Percentiles rank a stretch among this genome's conserved stretches.
These are phyloP conservation scores for Crenuchus spilurus DNA, from an alignment of 2,797 vertebrate species.

Conservation along the genomic window DNA sequence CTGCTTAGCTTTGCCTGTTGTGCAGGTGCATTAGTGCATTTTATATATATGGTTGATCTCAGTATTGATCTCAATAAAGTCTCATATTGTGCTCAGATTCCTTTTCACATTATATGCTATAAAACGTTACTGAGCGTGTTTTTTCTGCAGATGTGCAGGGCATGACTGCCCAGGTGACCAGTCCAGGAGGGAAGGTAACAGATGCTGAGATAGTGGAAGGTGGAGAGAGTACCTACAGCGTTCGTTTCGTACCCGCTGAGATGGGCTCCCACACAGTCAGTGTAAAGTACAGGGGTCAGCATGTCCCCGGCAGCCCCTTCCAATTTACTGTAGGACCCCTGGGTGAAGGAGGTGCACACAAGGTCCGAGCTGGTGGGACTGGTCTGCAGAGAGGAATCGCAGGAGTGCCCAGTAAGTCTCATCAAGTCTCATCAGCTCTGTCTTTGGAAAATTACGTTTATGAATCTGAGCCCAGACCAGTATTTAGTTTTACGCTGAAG, in stretches of 20 bases:
- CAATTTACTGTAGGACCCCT: slow-evolving; percentile 96
- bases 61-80: no score
- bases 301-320: slow-evolving; percentile 96
- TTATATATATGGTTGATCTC: no score
- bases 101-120: not conserved
- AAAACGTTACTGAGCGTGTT: not conserved
- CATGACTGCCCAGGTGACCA: slow-evolving; percentile 94
- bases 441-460: no score
- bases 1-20: no score
- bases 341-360: slow-evolving; percentile 93
- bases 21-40: no score
- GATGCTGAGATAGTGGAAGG: slow-evolving; percentile 91
- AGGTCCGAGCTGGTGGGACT: slow-evolving; percentile 90
- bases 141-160: slow-evolving; percentile 80
- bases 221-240: slow-evolving; percentile 91
- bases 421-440: not conserved
- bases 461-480: no score
- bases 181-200: slow-evolving; percentile 87
- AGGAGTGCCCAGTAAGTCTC: slow-evolving; percentile 82
- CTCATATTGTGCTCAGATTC: no score
- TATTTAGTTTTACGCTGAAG: no score
- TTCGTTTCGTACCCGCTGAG: slow-evolving; percentile 95
- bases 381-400: slow-evolving; percentile 91
- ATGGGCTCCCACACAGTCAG: slow-evolving; percentile 94
- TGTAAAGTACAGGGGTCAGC: slow-evolving; percentile 94